Evolutionary conservation across 1,140 invertebrate genomes (phyloP).

Genomic region (Liolophura sinensis): DNA sequence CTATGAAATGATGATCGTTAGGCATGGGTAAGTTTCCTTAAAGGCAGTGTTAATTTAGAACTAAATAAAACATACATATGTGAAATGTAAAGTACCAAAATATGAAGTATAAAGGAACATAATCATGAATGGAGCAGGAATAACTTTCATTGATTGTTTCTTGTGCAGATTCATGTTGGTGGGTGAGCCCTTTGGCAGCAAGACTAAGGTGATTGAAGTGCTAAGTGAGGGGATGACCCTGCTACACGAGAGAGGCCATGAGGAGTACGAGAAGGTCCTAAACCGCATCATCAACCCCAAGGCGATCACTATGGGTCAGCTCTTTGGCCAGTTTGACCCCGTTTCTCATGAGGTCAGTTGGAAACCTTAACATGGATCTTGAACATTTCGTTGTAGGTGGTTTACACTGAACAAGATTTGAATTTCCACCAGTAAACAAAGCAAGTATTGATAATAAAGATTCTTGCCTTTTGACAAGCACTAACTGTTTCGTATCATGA

Average conservation of each 20-base stretch:
- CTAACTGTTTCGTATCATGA: not conserved
- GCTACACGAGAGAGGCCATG: constrained; percentile 45
- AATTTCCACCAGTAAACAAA: too few relatives aligned
- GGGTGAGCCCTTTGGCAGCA: constrained; percentile 61
- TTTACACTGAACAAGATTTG: too few relatives aligned
- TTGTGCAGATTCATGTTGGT: constrained; percentile 59
- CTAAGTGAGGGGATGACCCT: constrained; percentile 75
- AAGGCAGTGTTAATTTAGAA: constrained; percentile 3
- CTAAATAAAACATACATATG: not conserved
- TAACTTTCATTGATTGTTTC: constrained; percentile 1
- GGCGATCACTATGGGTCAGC: constrained; percentile 59
- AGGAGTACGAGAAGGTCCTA: constrained; percentile 55
- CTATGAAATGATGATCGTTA: constrained; percentile 62
- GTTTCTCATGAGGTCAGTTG: constrained; percentile 57
- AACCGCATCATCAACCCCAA: constrained; percentile 59
- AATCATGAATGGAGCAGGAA: not conserved
- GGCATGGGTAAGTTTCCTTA: constrained; percentile 63
- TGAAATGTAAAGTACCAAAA: not conserved
- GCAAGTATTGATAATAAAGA: too few relatives aligned
- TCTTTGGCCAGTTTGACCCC: constrained; percentile 60
- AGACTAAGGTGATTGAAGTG: constrained; percentile 64
- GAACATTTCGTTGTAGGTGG: too few relatives aligned
- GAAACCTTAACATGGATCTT: too few relatives aligned
- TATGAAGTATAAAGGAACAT: not conserved
- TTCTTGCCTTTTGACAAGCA: not conserved